Evolutionary conservation across 2,113 vertebrate species (phyloP).

Genomic region (Hipposideros armiger): DNA sequence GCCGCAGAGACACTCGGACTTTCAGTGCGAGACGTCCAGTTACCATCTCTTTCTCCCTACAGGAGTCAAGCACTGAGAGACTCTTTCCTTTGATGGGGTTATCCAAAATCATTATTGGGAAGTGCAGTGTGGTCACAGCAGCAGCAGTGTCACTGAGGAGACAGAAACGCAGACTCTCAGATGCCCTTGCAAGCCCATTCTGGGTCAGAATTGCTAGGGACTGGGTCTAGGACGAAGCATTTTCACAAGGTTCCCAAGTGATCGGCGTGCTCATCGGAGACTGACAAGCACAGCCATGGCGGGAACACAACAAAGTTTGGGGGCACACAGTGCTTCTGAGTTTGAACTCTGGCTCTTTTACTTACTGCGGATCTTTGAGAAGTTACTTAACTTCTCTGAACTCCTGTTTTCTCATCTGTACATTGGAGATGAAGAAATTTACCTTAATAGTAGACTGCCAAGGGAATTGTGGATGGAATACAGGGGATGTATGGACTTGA

Average conservation of each 20-base stretch:
- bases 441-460: background rate
- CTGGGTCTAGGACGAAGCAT: background rate
- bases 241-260: background rate
- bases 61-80: background rate
- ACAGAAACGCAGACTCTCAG: background rate
- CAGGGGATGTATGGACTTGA: background rate
- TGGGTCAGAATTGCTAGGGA: background rate
- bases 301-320: background rate
- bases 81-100: background rate
- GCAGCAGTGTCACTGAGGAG: too few relatives aligned
- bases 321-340: background rate
- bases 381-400: background rate
- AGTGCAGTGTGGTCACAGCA: background rate
- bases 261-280: too few relatives aligned
- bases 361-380: background rate
- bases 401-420: conserved; percentile 35
- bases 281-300: background rate
- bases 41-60: background rate
- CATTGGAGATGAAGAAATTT: background rate
- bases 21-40: background rate
- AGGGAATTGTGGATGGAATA: background rate
- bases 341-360: background rate
- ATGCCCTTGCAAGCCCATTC: background rate
- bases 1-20: background rate
- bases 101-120: background rate